Base-by-base conservation (phyloP, 2,888 invertebrate genomes). In the Carcina quercana region DNA sequence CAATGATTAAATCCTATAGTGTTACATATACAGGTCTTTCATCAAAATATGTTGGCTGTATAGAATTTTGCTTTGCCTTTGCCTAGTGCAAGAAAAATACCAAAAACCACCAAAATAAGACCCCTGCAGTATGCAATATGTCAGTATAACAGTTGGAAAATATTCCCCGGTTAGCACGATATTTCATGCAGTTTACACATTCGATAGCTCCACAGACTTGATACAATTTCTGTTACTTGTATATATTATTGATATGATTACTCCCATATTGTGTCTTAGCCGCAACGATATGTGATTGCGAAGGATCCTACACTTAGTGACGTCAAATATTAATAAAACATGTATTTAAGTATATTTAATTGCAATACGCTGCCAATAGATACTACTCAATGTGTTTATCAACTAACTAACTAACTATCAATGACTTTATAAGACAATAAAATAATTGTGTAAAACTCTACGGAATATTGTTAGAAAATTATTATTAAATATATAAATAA, bases 381-480 rank as follows among this genome's bases (percentile, higher is more conserved):
- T 51, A 50, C 66, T 70, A 72, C 63, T 54, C 50, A 64, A 64
- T 55, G 59, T 55, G 11, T 24, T 17, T 58, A 67, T 62, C 54
- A 45, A 60, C 63, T 66, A 64, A 57, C 60, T 72, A 72, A 52
- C 59, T 70, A 67, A 47, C 55, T 65, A 67, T 58, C 47, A 56
- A 63, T 65, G 67, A 63, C 50, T 47, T 63, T 48, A 67, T 60
- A 65, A 69, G 67, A 69, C 64, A 68, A 58, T 72, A 70, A 75
- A 74, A 72, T 69, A 71, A 75, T 59, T 38, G 71, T 76, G 73
- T 78, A 78, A 73, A 74, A 59, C 48, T 59, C 75, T 79, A 79
- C 73, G 59, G 69, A 78, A 80, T 78, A 80, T 76, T 60, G 71
- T 64, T 83, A 75, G 67, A 82, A 76, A 76, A 78, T 79, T 69